Base-by-base conservation (phyloP, 2,113 vertebrate species). In the Motacilla alba region DNA sequence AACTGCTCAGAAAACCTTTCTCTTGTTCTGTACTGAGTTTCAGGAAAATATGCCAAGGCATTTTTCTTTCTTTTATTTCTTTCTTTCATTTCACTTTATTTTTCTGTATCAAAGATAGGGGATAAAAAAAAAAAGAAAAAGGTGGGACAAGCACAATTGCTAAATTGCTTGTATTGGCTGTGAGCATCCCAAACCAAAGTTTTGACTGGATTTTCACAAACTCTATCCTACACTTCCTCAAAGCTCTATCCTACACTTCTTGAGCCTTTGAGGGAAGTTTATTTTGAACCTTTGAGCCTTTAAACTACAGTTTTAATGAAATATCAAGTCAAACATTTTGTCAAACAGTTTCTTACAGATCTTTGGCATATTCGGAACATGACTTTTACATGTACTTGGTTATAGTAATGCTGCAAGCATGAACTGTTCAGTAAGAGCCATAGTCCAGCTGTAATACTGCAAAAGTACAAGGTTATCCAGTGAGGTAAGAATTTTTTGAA, bases 121-220 rank as follows among this genome's bases (percentile, higher is more conserved):
- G 1, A 0, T 8, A 3, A 2, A 31, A 60, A 47, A 10, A 21
- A 8, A 18, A 33, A 27, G 0, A 37, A 53, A 66, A 86, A 79
- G 7, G 6, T 50, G 10, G 30, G 11, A 55, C 33, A 13, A 91
- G 56, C 21, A 59, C 11, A 89, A 44, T 35, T 79, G n/a, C 60
- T 78, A 31, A 53, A 77, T 47, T 33, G 69, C 8, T 58, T 69
- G 7, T 19, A 30, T 47, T 67, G 37, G 6, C 67, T 77, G 17
- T 89, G 43, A 80, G 37, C 35, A 53, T 74, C 33, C 30, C 59
- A 75, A 33, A 47, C 28, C 7, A 1, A 35, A 60, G 15, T 46
- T 89, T 91, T 95, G 33, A 17, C 52, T 75, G 31, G 52, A 85
- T 90, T 94, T 84, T 87, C 15, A 52, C 37, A 50, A 90, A 13